Evolutionary conservation across 1,140 invertebrate genomes (phyloP), one percentile per base, ranked within the genome.

Genomic region (Drosophila busckii): DNA sequence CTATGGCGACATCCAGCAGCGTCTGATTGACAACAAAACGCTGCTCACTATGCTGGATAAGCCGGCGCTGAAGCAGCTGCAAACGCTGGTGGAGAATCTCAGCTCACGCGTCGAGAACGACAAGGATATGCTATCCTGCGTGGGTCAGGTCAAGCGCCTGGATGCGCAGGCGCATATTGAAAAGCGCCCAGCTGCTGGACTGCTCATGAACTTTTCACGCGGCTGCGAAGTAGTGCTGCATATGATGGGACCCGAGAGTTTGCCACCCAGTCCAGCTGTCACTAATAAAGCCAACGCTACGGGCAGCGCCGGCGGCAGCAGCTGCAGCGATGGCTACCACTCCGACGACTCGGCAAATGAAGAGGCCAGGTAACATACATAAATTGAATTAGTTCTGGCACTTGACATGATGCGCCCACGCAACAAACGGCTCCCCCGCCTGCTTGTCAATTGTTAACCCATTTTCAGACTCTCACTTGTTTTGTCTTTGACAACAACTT

Each of bases 21-120:
- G 96, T 2, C 89, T 98, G 9, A 97, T 97, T 65, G 96, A 97
- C 88, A 98, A 97, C 88, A 96, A 96, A 87, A 94, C 94, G 0
- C 88, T 97, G 13, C 88, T 97, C 31, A 97, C 96, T 62, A 93
- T 95, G 19, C 89, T 97, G 31, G 95, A 97, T 85, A 92, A 92
- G 66, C 90, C 91, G 10, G 89, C 89, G 0, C 55, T 91, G 54
- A 87, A 90, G 48, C 90, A 91, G 83, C 86, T 90, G 8, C 86
- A 87, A 10, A 89, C 89, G 0, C 86, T 92, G 26, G 88, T 91
- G 4, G 87, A 89, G 8, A 89, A 91, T 1, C 83, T 93, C 0
- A 89, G 90, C 3, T 89, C 89, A 3, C 89, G 91, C 23, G 91
- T 92, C 3, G 90, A 92, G 70, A 91, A 93, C 83, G 93, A 94